Evolutionary conservation across 2,888 invertebrate genomes (phyloP), one percentile per base, ranked within the genome.

Genomic region (Leptopilina drosophilae): DNA sequence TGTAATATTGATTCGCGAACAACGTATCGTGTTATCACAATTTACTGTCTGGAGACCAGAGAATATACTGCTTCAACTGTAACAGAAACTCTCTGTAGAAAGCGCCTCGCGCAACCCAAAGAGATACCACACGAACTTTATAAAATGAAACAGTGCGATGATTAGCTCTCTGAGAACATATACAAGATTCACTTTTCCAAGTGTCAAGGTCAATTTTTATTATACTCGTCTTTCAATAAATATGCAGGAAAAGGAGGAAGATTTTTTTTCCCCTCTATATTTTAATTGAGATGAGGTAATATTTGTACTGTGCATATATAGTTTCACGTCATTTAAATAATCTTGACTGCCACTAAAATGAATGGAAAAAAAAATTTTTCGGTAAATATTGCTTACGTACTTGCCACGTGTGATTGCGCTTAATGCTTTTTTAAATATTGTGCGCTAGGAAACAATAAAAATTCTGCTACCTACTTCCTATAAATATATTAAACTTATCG

Each of bases 121-220:
- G 56, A 5, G 73, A 73, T 73, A 73, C 33, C 73, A 9, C 73
- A 9, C 73, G 33, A 73, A 53, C 73, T 73, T 73, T 12, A 73
- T 56, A 53, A 73, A 33, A 33, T 49, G 49, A 49, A 49, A 49
- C 12, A 49, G 49, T 49, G 49, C 53, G 11, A 12, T 56, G 73
- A 73, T 73, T 56, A 73, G 15, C 12, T 67, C 12, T 26, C 62
- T 20, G 59, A 59, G 33, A 33, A 33, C 20, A 20, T 33, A 33
- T 33, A 53, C 11, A 69, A 7, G 49, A 56, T 73, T 56, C 53
- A 8, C 5, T 26, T n/a, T 73, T 33, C 33, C 33, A 56, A 26
- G 33, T 56, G 73, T 33, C 56, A 73, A 56, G 33, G 73, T 14
- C 56, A 33, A 73, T 15, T 14, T 73, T 20, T 26, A n/a, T 20